Percentiles rank a stretch among this genome's conserved stretches.
Evolutionary conservation across 2,888 invertebrate species (phyloP).

Genomic region (Eilema sororculum): DNA sequence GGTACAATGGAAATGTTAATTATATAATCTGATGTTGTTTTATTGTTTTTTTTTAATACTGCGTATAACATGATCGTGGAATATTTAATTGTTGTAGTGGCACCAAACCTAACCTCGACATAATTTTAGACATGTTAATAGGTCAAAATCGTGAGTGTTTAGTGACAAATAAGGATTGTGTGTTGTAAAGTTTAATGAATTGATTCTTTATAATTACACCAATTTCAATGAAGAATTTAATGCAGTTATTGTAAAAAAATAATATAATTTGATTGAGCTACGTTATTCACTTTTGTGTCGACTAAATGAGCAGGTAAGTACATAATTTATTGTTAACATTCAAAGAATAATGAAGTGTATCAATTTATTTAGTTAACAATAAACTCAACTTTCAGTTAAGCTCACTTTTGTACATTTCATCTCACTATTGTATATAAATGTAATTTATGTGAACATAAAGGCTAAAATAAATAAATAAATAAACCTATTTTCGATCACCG

Average conservation of each 20-base stretch:
- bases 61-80: constrained; percentile 4
- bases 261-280: background rate
- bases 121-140: constrained; percentile 3
- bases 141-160: constrained; percentile 14
- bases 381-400: too few relatives aligned
- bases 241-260: background rate
- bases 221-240: background rate
- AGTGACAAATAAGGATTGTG: constrained; percentile 7
- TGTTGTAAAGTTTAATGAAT: background rate
- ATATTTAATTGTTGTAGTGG: constrained; percentile 3
- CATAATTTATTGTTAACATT: background rate
- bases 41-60: constrained; percentile 18
- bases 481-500: too few relatives aligned
- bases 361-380: background rate
- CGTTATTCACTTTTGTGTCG: background rate
- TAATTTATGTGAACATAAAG: too few relatives aligned
- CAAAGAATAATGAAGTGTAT: background rate
- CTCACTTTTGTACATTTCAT: too few relatives aligned
- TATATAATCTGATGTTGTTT: constrained; percentile 38
- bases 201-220: background rate
- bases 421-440: too few relatives aligned
- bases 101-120: constrained; percentile 10
- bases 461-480: too few relatives aligned
- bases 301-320: too few relatives aligned
- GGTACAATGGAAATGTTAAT: constrained; percentile 48